phyloP scores from a whole-genome alignment of 2,797 vertebrate species.

The Sarcophilus harrisii region DNA sequence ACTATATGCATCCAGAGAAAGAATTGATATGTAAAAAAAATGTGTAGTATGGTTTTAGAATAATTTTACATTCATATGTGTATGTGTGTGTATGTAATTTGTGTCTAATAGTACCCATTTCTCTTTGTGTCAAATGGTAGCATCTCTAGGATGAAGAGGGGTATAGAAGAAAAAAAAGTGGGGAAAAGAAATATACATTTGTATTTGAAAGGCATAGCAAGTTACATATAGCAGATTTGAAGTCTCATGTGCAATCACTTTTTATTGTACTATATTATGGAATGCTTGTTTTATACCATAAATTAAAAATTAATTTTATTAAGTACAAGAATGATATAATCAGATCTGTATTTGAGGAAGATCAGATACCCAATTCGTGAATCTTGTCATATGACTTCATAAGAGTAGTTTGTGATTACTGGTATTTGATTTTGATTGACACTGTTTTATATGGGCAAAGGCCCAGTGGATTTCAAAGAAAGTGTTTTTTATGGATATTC shows the following conservation, averaged over 20 bases:
- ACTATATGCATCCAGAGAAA: not conserved
- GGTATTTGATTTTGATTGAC: not conserved
- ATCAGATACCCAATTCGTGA: not conserved
- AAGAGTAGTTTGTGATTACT: not conserved
- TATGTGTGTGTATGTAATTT: not conserved
- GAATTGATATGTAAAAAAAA: not conserved
- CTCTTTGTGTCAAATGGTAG: not conserved
- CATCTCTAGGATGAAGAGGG: not conserved
- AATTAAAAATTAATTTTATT: not conserved
- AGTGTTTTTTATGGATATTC: not conserved
- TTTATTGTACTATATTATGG: not conserved
- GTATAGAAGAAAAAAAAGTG: not conserved
- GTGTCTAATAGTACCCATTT: not conserved
- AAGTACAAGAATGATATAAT: not conserved
- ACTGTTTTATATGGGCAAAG: not conserved
- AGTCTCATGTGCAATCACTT: not conserved
- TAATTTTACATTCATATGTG: not conserved
- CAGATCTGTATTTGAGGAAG: not conserved
- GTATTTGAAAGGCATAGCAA: not conserved
- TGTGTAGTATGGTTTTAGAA: not conserved
- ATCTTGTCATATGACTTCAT: not conserved
- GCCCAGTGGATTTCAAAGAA: not conserved
- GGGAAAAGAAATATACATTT: not conserved
- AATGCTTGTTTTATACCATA: not conserved
- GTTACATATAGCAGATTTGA: not conserved